Evolutionary conservation across 2,888 invertebrate species (phyloP).

Genomic region (Teleogryllus oceanicus): DNA sequence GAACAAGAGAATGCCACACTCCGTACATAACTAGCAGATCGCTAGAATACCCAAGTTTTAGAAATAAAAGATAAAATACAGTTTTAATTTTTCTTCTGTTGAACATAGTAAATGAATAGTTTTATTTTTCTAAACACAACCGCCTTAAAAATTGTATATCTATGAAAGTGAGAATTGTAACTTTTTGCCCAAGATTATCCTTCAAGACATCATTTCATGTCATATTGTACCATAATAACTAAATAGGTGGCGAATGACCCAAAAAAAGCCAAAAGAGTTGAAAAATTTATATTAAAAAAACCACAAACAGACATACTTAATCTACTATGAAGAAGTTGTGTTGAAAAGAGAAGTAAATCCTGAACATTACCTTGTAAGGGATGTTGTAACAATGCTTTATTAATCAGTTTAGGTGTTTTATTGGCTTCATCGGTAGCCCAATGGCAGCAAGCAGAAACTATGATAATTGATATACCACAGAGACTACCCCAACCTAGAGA

Average conservation of each 20-base stretch:
- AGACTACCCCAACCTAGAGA: not conserved
- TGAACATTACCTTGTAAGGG: not conserved
- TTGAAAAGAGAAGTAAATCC: not conserved
- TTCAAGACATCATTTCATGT: not conserved
- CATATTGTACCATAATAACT: conserved; percentile 2
- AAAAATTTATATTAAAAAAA: not conserved
- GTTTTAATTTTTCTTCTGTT: too few species aligned
- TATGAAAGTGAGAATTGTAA: not conserved
- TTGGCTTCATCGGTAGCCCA: not conserved
- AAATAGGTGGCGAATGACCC: not conserved
- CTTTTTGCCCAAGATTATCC: not conserved
- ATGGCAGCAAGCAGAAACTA: not conserved
- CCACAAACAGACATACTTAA: not conserved
- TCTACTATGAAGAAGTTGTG: not conserved
- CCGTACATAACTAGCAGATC: too few species aligned
- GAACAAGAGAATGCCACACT: too few species aligned
- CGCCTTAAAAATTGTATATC: not conserved
- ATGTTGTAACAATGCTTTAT: not conserved
- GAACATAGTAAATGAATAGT: too few species aligned
- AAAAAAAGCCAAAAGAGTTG: not conserved
- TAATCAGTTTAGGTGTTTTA: not conserved
- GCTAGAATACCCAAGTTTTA: too few species aligned
- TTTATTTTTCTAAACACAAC: too few species aligned
- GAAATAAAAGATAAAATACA: too few species aligned
- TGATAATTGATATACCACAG: not conserved